These are phyloP conservation scores for Microtus californicus DNA, from an alignment of 2,797 vertebrate genomes.

Conservation along the genomic window DNA sequence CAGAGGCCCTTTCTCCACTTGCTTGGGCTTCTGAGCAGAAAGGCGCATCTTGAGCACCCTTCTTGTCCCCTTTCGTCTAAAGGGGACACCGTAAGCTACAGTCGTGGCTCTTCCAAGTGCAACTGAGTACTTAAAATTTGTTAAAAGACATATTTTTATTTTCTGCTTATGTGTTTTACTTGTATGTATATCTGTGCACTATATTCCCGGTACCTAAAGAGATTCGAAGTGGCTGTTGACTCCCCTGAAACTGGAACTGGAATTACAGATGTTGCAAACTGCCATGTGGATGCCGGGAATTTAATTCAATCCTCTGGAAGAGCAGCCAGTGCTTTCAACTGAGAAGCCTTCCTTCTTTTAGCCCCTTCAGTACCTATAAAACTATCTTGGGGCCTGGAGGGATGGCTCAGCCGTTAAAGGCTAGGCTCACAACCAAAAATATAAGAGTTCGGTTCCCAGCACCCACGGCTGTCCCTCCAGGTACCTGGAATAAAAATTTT, in stretches of 20 bases:
- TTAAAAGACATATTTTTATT: neutral
- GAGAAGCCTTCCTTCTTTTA: neutral
- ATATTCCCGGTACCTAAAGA: neutral
- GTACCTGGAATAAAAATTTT: too few relatives aligned
- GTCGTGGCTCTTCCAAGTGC: neutral
- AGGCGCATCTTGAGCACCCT: neutral
- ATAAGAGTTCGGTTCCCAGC: too few relatives aligned
- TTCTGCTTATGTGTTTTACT: neutral
- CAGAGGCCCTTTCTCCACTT: neutral
- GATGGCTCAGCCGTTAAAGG: too few relatives aligned
- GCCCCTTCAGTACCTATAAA: neutral
- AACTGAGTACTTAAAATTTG: neutral
- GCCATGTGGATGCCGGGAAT: too few relatives aligned
- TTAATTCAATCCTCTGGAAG: neutral
- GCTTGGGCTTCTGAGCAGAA: neutral
- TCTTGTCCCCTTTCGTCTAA: neutral
- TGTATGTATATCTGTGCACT: neutral
- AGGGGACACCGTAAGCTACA: neutral
- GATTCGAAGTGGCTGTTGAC: neutral
- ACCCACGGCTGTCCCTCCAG: too few relatives aligned
- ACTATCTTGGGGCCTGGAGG: conserved; percentile 18
- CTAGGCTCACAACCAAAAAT: too few relatives aligned
- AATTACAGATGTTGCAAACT: neutral
- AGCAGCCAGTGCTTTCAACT: neutral
- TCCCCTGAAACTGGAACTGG: neutral